phyloP scores from a whole-genome alignment of 2,113 vertebrate genomes.

The Laticauda colubrina region DNA sequence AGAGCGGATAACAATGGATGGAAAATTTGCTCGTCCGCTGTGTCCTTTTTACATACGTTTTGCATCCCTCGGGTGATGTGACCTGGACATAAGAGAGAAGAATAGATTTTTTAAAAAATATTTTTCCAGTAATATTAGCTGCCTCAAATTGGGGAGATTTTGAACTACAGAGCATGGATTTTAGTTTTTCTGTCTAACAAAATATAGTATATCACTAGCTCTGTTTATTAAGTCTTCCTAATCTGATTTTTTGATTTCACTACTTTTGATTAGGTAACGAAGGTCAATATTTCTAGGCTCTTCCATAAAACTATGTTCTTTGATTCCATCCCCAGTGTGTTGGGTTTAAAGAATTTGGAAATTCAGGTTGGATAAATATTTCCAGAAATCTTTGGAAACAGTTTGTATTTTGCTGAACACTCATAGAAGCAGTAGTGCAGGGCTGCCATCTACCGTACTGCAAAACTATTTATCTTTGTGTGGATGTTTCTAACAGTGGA shows the following conservation, averaged over 20 bases:
- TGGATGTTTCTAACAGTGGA: not conserved
- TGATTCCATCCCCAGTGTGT: not conserved
- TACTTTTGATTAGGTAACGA: not conserved
- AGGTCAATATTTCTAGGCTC: not conserved
- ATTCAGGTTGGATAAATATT: not conserved
- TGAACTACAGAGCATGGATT: not conserved
- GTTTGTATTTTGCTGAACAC: rapidly evolving
- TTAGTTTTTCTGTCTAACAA: not conserved
- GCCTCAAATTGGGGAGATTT: not conserved
- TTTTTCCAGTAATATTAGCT: not conserved
- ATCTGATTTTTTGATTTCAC: not conserved
- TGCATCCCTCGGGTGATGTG: too few relatives aligned
- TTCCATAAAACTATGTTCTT: not conserved
- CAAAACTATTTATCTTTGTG: not conserved
- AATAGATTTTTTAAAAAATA: not conserved
- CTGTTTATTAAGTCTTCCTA: not conserved
- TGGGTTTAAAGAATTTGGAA: not conserved
- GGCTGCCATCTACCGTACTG: conserved; percentile 60
- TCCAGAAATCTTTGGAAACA: not conserved
- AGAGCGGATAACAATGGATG: too few relatives aligned
- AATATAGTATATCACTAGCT: not conserved
- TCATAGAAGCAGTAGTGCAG: rapidly evolving
- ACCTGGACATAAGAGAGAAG: too few relatives aligned
- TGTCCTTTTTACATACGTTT: too few relatives aligned
- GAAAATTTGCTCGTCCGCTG: too few relatives aligned